Base-by-base conservation (phyloP, 2,888 invertebrate species). In the Caenorhabditis zanzibari region DNA sequence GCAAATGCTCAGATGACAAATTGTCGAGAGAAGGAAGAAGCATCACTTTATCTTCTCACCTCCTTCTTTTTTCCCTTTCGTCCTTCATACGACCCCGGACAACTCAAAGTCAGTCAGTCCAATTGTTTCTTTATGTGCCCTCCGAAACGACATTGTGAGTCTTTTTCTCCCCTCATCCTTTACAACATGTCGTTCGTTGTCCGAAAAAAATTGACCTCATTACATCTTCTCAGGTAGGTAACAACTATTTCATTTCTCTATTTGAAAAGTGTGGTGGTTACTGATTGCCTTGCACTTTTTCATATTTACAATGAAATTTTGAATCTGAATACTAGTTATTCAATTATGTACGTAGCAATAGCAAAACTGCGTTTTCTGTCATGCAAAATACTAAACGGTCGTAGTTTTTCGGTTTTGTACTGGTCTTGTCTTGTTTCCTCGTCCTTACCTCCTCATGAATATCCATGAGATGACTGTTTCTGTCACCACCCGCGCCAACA, bases 101-200 rank as follows among this genome's bases (percentile, higher is more conserved):
- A 77, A 77, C 77, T 77, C 77, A 44, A 77, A 47, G 77, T 68
- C 76, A 68, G 76, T 69, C 69, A 59, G 75, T 75, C 68, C 79
- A 79, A 79, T 79, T 71, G 79, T 79, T 79, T 79, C 79, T 79
- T 79, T 72, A 79, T 79, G 79, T 79, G 79, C 79, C 79, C 59
- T 71, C 79, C 71, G 79, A 79, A 79, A 79, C 71, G 79, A 71
- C 79, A 79, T 64, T 79, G 79, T 79, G 79, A 79, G 79, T 79
- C 79, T 79, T 44, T 77, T 68, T 75, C 59, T 74, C 35, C 35
- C 41, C 47, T 19, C 49, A 22, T 54, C 38, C 68, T 35, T 68
- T 24, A 76, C 68, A 76, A 76, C 77, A 71, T 64, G 63, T 79
- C 79, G 77, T 75, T 75, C 75, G 56, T 19, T 71, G 44, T 52